phyloP scores from a whole-genome alignment of 2,888 invertebrate genomes.

The Tubulanus polymorphus region DNA sequence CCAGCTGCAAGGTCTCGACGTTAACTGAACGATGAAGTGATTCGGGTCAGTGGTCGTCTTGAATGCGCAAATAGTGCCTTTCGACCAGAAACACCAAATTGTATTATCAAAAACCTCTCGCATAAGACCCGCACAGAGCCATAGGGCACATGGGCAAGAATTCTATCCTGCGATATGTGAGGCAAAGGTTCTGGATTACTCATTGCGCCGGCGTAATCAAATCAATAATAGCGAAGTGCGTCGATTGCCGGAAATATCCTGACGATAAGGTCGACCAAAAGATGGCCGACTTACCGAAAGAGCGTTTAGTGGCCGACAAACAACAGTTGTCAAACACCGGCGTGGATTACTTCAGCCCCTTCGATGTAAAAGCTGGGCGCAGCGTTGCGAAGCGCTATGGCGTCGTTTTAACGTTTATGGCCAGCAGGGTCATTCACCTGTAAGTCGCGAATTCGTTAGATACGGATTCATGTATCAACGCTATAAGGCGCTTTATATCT shows the following conservation, averaged over 20 bases:
- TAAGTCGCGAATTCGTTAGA: neutral
- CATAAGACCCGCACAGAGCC: neutral
- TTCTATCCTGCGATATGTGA: neutral
- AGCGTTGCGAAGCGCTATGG: neutral
- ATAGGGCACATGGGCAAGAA: neutral
- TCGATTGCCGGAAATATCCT: conserved; percentile 1
- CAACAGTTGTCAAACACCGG: neutral
- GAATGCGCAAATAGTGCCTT: too few relatives aligned
- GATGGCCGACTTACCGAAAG: conserved; percentile 2
- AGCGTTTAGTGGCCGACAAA: neutral
- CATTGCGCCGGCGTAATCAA: neutral
- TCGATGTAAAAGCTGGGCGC: neutral
- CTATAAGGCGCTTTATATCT: neutral
- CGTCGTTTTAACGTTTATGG: neutral
- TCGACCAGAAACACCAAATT: too few relatives aligned
- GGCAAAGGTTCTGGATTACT: conserved; percentile 6
- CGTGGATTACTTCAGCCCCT: neutral
- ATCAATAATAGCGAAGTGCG: neutral
- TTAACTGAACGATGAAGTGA: neutral
- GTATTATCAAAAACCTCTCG: too few relatives aligned
- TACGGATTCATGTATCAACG: conserved; percentile 5
- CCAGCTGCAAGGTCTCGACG: too few relatives aligned
- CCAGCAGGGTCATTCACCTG: neutral
- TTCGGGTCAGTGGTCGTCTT: neutral
- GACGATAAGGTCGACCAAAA: neutral